Conservation (phyloP, 1,140 invertebrate species). For the Apocrypta bakeri region DNA sequence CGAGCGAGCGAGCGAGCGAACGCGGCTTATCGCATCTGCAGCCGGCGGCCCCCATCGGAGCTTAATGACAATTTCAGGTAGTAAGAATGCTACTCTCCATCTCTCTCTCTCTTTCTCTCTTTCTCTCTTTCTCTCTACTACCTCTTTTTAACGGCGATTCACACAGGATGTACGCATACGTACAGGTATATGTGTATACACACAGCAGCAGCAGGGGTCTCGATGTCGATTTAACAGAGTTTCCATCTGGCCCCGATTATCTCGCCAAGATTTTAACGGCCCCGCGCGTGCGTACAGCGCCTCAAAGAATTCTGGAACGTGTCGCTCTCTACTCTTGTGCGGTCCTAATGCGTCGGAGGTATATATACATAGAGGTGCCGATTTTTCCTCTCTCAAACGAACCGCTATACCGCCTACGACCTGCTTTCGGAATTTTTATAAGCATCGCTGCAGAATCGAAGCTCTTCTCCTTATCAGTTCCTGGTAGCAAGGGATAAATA, state of each 20-base stretch:
- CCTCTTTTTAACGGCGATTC: conserved; percentile 42
- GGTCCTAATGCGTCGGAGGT: background rate
- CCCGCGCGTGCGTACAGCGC: background rate
- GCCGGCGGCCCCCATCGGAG: conserved; percentile 49
- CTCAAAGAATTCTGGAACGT: conserved; percentile 33
- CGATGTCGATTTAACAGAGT: conserved; percentile 58
- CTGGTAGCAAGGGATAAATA: background rate
- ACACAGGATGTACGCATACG: conserved; percentile 7
- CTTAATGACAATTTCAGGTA: conserved; percentile 67
- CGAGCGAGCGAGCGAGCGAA: background rate
- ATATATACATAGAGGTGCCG: background rate
- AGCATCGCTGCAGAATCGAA: background rate
- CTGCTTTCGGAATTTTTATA: background rate
- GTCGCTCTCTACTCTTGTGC: background rate
- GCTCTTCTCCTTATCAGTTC: background rate
- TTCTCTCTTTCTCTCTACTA: background rate
- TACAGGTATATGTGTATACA: background rate
- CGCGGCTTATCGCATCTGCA: conserved; percentile 29
- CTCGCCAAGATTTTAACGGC: background rate
- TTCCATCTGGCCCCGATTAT: conserved; percentile 53
- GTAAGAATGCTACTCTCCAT: conserved; percentile 54
- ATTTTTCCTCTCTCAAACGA: conserved; percentile 20
- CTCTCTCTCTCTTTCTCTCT: background rate
- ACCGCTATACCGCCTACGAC: background rate
- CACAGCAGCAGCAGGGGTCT: conserved; percentile 6